Base-by-base conservation (phyloP, 2,888 invertebrate species). In the Chydorus sphaericus region DNA sequence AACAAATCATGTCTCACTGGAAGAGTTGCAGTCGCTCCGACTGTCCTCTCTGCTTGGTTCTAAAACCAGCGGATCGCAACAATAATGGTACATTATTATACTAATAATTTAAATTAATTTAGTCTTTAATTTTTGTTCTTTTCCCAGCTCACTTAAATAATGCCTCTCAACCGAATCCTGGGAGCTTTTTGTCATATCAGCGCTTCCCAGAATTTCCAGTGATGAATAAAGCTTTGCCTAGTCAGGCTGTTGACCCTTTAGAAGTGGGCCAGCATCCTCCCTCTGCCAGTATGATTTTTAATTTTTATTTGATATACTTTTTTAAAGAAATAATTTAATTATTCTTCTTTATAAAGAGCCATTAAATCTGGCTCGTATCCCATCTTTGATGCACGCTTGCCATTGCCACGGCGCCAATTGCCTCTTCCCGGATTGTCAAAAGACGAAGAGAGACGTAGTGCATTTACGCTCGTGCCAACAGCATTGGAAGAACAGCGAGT, bases 1-100 rank as follows among this genome's bases (percentile, higher is more conserved):
- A 97, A 61, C 98, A 98, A 74, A 99, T 99, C 60, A 91, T 99
- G 61, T 86, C 90, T 61, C 98, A 99, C 71, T 99, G 98, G 93
- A 98, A 96, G 73, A 92, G 94, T 69, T 99, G 98, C 70, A 83
- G 83, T 57, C 80, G 93, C 61, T 81, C 80, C 64, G 97, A 97
- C 73, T 99, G 98, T 73, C 94, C 96, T 6, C 96, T 99, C 26
- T 99, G 98, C 74, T 81, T 90, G 67, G 97, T 98, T 2, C 77
- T 99, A 60, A 96, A 97, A 68, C 89, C 91, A 71, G 91, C 90
- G 20, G 87, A 89, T 65, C 80, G 82, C 66, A 52, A 52, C 36
- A 74, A 73, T 66, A 70, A 76, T 74, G 66, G 68, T 6, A 6
- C 16, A 4, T 44, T 44, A 3, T 14, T n/a, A 5, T 10, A 7